Evolutionary conservation across 2,888 invertebrate genomes (phyloP).

Genomic region (Malacosoma neustria): DNA sequence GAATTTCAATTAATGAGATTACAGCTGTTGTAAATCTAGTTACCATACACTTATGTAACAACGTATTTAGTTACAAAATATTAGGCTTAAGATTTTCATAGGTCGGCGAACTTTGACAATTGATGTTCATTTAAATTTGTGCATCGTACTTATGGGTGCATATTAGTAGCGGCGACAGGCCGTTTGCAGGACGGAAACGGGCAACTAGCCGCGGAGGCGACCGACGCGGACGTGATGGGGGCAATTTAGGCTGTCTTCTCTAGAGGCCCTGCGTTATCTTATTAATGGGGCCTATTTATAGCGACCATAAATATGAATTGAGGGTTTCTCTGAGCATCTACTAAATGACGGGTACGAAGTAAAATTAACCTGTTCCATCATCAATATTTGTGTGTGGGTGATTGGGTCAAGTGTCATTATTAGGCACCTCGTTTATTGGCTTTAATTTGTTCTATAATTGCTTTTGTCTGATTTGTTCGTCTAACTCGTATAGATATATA

Average conservation of each 20-base stretch:
- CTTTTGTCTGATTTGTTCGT: not conserved
- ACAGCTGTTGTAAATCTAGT: not conserved
- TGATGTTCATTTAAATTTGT: constrained; percentile 13
- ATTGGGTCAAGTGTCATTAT: not conserved
- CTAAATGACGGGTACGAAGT: not conserved
- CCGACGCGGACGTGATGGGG: constrained; percentile 27
- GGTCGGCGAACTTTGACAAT: constrained; percentile 12
- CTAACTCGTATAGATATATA: too few relatives aligned
- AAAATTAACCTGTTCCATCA: not conserved
- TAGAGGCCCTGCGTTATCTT: constrained; percentile 7
- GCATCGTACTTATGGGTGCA: constrained; percentile 20
- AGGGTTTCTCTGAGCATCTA: not conserved
- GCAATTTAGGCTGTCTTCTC: constrained; percentile 31
- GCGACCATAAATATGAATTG: not conserved
- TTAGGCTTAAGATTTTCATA: not conserved
- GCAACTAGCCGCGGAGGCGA: constrained; percentile 30
- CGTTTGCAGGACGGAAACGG: constrained; percentile 49
- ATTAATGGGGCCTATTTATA: not conserved
- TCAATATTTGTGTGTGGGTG: not conserved
- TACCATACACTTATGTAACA: not conserved
- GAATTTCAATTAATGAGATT: not conserved
- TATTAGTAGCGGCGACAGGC: constrained; percentile 28
- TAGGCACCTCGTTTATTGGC: not conserved
- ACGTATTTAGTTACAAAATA: not conserved
- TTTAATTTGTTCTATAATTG: not conserved